Evolutionary conservation across 2,113 vertebrate genomes (phyloP).

Genomic region (Pseudonaja textilis): DNA sequence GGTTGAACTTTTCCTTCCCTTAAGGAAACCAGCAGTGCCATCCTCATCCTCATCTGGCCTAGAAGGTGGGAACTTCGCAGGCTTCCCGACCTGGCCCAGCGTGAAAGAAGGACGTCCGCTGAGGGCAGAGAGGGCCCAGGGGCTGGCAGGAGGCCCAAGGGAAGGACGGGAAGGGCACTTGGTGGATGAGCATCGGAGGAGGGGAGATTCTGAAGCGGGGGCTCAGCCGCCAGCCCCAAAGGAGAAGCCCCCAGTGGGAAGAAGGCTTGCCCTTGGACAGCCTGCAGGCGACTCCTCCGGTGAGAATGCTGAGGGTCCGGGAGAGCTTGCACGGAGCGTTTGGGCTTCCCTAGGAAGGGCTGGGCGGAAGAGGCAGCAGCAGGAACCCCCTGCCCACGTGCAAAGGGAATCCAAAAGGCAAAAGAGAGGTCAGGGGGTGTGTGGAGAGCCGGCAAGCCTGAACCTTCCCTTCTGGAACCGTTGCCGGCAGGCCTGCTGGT

Average conservation of each 20-base stretch:
- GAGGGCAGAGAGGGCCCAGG: constrained; percentile 10
- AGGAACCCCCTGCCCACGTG: not conserved
- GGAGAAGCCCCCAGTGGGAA: not conserved
- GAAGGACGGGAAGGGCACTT: fast-evolving
- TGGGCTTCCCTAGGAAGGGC: not conserved
- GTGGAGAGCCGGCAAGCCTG: constrained; percentile 42
- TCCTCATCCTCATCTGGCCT: fast-evolving
- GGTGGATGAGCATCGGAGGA: not conserved
- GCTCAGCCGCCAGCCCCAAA: not conserved
- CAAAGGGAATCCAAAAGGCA: constrained; percentile 53
- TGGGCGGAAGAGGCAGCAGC: constrained; percentile 11
- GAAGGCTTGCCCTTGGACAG: not conserved
- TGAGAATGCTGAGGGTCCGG: fast-evolving
- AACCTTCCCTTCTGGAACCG: constrained; percentile 26
- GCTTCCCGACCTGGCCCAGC: not conserved
- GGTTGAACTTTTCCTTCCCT: not conserved
- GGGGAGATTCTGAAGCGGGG: not conserved
- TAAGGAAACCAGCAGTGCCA: not conserved
- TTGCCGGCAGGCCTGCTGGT: not conserved
- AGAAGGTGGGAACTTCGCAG: not conserved
- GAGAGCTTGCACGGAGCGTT: not conserved
- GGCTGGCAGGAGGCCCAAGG: constrained; percentile 4
- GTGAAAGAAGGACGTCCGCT: not conserved
- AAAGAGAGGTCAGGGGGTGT: constrained; percentile 48
- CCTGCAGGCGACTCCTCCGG: not conserved